Percentiles rank a stretch among this genome's conserved stretches.
phyloP scores from a whole-genome alignment of 2,797 vertebrate genomes.

The Mareca penelope region DNA sequence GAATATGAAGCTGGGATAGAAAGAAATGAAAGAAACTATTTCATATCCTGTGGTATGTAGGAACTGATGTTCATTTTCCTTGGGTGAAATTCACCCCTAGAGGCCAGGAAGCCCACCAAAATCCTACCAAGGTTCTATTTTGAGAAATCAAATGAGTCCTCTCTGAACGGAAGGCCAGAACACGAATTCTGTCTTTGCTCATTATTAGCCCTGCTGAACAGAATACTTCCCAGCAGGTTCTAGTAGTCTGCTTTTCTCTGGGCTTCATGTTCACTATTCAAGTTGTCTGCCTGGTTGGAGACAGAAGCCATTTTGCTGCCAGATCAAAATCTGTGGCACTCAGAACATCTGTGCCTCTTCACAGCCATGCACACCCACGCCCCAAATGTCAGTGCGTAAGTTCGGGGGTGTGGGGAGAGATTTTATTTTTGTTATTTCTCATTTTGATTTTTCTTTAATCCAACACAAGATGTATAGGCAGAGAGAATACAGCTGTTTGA shows the following conservation, averaged over 20 bases:
- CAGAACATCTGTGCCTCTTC: fast-evolving
- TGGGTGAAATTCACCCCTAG: not conserved
- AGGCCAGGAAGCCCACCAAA: not conserved
- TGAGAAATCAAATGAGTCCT: not conserved
- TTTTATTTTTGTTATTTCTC: constrained; percentile 3
- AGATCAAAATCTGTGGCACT: not conserved
- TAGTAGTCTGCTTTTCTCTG: not conserved
- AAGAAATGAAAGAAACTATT: not conserved
- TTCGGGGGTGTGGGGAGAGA: not conserved
- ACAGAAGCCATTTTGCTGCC: not conserved
- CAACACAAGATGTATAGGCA: not conserved
- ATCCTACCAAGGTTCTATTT: fast-evolving
- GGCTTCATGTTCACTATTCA: fast-evolving
- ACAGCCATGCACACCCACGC: not conserved
- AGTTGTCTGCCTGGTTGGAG: not conserved
- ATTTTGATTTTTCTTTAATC: not conserved
- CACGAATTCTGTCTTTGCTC: not conserved
- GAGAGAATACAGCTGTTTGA: constrained; percentile 8
- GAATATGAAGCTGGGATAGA: not conserved
- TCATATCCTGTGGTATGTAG: not conserved
- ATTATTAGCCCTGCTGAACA: not conserved
- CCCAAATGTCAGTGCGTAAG: not conserved
- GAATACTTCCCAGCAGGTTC: too few species aligned
- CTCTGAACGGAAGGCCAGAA: not conserved
- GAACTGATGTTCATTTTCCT: not conserved